Percentiles rank a stretch among this genome's conserved stretches.
These are phyloP conservation scores for Idris sp. DNA, from an alignment of 1,140 invertebrate genomes.

Conservation along the genomic window DNA sequence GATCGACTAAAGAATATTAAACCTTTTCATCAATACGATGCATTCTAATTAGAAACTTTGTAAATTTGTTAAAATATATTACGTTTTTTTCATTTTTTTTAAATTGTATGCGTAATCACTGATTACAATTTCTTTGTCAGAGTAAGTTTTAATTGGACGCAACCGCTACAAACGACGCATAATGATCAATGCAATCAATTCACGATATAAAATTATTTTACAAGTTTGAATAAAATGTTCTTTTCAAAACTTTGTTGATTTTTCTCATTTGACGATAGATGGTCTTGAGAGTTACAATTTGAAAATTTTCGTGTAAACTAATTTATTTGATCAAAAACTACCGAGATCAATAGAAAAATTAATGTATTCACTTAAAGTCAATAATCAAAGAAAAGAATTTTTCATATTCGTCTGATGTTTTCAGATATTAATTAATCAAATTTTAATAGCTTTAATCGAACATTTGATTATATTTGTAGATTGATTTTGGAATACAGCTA, in stretches of 20 bases:
- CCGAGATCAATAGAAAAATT: too few species aligned
- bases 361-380: too few species aligned
- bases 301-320: too few species aligned
- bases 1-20: not conserved
- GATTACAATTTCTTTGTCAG: constrained; percentile 28
- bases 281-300: not conserved
- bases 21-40: constrained; percentile 3
- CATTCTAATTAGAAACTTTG: constrained; percentile 11
- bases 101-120: constrained; percentile 37
- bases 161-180: constrained; percentile 26
- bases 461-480: constrained; percentile 34
- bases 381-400: too few species aligned
- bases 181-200: constrained; percentile 30
- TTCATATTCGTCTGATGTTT: too few species aligned
- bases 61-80: constrained; percentile 11
- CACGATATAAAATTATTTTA: constrained; percentile 27
- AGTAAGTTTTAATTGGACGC: constrained; percentile 39
- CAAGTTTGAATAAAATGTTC: constrained; percentile 18
- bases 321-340: too few species aligned
- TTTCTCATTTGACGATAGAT: constrained; percentile 5
- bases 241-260: constrained; percentile 25
- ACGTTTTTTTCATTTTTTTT: constrained; percentile 7
- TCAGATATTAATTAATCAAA: constrained; percentile 26
- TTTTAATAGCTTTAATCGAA: constrained; percentile 21
- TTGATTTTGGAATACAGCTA: constrained; percentile 32